A percentile compares a stretch with the other conserved stretches of the same genome.
These are phyloP conservation scores for Malurus elegans DNA, from an alignment of 2,113 vertebrate species.

Conservation along the genomic window DNA sequence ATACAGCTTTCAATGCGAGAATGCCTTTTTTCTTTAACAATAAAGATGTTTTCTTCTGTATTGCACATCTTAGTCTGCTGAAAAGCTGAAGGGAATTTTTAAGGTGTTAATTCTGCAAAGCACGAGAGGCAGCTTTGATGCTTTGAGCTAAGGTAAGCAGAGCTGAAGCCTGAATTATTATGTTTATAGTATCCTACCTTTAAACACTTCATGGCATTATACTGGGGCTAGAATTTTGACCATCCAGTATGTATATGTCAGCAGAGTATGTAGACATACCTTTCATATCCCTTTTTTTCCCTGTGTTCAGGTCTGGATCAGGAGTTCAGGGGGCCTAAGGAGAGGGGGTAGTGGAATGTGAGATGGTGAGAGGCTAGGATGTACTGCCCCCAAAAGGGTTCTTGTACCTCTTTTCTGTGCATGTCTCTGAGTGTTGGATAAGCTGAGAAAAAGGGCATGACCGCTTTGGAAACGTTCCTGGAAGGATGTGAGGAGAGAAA, in stretches of 20 bases:
- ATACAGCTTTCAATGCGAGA: constrained; percentile 30
- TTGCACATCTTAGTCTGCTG: not conserved
- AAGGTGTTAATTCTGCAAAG: not conserved
- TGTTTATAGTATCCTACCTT: not conserved
- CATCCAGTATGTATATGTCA: not conserved
- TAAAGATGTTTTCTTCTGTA: constrained; percentile 25
- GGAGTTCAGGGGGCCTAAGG: not conserved
- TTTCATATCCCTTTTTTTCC: not conserved
- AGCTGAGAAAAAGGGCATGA: not conserved
- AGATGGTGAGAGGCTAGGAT: not conserved
- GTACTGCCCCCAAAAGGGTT: not conserved
- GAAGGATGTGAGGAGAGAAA: not conserved
- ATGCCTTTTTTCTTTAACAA: constrained; percentile 1
- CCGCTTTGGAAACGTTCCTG: not conserved
- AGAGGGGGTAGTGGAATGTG: not conserved
- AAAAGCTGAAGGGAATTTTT: not conserved
- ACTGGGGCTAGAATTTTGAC: not conserved
- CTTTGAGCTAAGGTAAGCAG: not conserved
- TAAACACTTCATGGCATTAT: not conserved
- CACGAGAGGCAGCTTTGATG: not conserved
- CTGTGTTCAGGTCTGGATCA: not conserved
- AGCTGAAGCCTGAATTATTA: not conserved
- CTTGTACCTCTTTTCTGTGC: not conserved
- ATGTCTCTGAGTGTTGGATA: not conserved
- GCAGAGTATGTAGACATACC: not conserved